Evolutionary conservation across 2,797 vertebrate genomes (phyloP), one percentile per base, ranked within the genome.

Genomic region (Chiloscyllium punctatum): DNA sequence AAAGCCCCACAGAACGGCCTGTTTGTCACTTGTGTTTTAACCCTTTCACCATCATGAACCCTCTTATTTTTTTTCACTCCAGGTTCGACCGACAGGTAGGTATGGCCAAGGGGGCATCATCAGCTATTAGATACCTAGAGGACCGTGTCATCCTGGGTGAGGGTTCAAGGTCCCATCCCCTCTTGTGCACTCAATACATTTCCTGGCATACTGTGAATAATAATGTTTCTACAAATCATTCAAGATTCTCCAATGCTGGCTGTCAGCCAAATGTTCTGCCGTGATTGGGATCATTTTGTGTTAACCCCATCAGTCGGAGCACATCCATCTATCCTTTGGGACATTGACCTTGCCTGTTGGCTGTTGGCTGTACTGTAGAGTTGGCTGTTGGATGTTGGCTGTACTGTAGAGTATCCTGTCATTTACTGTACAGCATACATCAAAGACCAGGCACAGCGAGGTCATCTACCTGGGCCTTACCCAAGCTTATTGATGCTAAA

Each of bases 11-110:
- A 37, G 42, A 84, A 42, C 48, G 42, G 21, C 8, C n/a, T 33
- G 53, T 90, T 90, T 90, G 30, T 62, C 3, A 18, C 66, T 92
- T 92, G n/a, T 42, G 37, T n/a, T 92, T 92, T 92, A 92, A 92
- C 90, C 90, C 90, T 37, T 92, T 92, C 90, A 92, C 90, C n/a
- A 69, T 69, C 66, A 11, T 18, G 8, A 30, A 69, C 90, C 66
- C n/a, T 68, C 37, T 42, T 21, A 13, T 9, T 62, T 57, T 11
- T 62, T 11, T 62, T 62, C 57, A 69, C 37, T 92, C 90, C 90
- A 92, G 90, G 90, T 21, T 92, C 25, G 66, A 92, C 90, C n/a
- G 42, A 2, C 37, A 92, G 90, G 66, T 92, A 92, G 62, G 62
- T 92, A 69, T 92, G 23, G 57, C 90, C 62, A 9, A 21, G 57